Evolutionary conservation across 2,797 vertebrate genomes (phyloP), one percentile per base, ranked within the genome.

Genomic region (Florisuga fusca): DNA sequence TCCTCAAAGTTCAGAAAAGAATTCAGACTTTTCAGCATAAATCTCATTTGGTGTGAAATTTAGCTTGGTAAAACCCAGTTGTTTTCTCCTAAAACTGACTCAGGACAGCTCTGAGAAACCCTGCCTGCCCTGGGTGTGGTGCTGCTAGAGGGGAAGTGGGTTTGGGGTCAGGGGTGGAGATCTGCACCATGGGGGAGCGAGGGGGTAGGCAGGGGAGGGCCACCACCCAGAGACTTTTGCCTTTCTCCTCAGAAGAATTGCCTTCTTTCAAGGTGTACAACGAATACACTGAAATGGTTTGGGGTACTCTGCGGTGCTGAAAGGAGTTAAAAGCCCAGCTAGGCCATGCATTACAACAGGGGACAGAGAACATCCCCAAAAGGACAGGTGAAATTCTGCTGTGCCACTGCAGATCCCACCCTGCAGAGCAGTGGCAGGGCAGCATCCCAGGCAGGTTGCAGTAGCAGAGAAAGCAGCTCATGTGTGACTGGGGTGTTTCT

Each of bases 371-470:
- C 14, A 15, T 61, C 53, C 36, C 19, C 26, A 22, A 25, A 25
- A 61, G 34, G 61, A 31, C 59, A 54, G 71, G 63, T 33, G 19
- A n/a, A 89, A 38, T 12, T 26, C 4, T 5, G 4, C 79, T 57
- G 1, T 34, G 54, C 58, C 50, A 1, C 69, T 41, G 67, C 83
- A 69, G 73, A 13, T 23, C n/a, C 82, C 3, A 2, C 17, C 4
- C 2, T 29, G 61, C 17, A 10, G 15, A 58, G 57, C 2, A 45
- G 29, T 18, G 58, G 76, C 43, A 12, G 2, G 36, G 63, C 64
- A 80, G 54, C 62, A 38, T 48, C n/a, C 1, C 0, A 15, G 10
- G 61, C 0, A 0, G 51, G 15, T 64, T 26, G 19, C 61, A 50
- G 3, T 18, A 41, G 16, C n/a, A 2, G 2, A 27, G 43, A n/a